Conservation (phyloP, 2,888 invertebrate species). For the Tortrix viridana region DNA sequence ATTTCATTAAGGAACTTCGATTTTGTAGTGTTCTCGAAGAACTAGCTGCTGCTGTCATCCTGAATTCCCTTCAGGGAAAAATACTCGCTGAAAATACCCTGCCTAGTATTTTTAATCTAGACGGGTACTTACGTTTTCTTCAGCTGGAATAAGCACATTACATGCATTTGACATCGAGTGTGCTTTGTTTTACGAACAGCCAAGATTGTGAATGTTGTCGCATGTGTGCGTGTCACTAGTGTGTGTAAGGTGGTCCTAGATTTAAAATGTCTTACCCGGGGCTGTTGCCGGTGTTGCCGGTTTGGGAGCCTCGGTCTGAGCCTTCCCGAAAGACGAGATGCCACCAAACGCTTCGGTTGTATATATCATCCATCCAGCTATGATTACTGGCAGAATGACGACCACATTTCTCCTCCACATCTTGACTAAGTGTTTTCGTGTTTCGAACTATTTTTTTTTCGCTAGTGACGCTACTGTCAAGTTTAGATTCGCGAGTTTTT, state of each 20-base stretch:
- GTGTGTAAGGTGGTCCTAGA: slow-evolving; percentile 46
- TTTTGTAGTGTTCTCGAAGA: neutral
- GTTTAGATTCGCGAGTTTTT: slow-evolving; percentile 35
- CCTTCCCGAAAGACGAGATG: slow-evolving; percentile 64
- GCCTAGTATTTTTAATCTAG: slow-evolving; percentile 32
- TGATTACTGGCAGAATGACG: slow-evolving; percentile 26
- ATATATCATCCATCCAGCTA: slow-evolving; percentile 29
- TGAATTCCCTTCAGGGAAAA: slow-evolving; percentile 13
- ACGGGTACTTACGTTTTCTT: slow-evolving; percentile 28
- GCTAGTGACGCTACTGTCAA: slow-evolving; percentile 33
- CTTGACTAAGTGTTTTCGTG: slow-evolving; percentile 12
- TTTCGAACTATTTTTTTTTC: slow-evolving; percentile 8
- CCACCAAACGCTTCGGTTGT: slow-evolving; percentile 34
- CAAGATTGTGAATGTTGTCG: slow-evolving; percentile 20
- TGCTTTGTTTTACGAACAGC: slow-evolving; percentile 32
- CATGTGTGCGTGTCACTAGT: slow-evolving; percentile 32
- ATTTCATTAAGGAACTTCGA: neutral
- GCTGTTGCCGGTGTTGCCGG: slow-evolving; percentile 66
- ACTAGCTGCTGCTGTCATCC: neutral
- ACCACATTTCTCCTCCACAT: slow-evolving; percentile 23
- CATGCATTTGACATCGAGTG: slow-evolving; percentile 33
- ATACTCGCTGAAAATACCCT: slow-evolving; percentile 29
- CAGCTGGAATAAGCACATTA: slow-evolving; percentile 24
- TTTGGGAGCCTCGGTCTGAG: slow-evolving; percentile 73
- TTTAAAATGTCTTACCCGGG: slow-evolving; percentile 70